Conservation (phyloP, 1,140 invertebrate species). For the Latrodectus geometricus region DNA sequence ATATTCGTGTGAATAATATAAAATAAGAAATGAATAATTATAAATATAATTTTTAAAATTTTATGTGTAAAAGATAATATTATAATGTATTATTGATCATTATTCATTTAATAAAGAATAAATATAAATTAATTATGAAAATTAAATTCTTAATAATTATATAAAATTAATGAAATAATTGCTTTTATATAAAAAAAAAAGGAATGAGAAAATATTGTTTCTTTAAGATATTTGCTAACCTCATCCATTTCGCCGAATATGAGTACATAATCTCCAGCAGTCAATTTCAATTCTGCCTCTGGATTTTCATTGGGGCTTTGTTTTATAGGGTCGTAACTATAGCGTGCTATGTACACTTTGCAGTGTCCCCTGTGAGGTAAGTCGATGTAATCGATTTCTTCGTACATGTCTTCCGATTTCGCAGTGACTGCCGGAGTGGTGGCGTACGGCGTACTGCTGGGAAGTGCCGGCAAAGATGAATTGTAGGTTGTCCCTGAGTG, state of each 20-base stretch:
- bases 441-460: constrained; percentile 29
- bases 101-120: no score
- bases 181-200: no score
- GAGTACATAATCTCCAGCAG: constrained; percentile 94
- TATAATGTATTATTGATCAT: no score
- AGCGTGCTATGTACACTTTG: constrained; percentile 91
- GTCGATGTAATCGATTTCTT: constrained; percentile 84
- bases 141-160: no score
- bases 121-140: no score
- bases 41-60: no score
- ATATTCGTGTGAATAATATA: no score
- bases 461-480: constrained; percentile 26
- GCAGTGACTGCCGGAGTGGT: constrained; percentile 1
- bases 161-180: no score
- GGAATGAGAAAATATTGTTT: no score
- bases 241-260: constrained; percentile 93
- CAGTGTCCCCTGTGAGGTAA: constrained; percentile 92
- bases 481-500: constrained; percentile 32
- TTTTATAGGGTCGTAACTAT: constrained; percentile 92
- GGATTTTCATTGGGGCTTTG: constrained; percentile 90
- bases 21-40: no score
- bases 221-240: constrained; percentile 66
- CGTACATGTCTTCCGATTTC: constrained; percentile 46
- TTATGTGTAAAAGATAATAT: no score
- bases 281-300: constrained; percentile 92